A percentile compares a stretch with the other conserved stretches of the same genome.
phyloP scores from a whole-genome alignment of 1,140 invertebrate species.

The Tetragonula clypearis region DNA sequence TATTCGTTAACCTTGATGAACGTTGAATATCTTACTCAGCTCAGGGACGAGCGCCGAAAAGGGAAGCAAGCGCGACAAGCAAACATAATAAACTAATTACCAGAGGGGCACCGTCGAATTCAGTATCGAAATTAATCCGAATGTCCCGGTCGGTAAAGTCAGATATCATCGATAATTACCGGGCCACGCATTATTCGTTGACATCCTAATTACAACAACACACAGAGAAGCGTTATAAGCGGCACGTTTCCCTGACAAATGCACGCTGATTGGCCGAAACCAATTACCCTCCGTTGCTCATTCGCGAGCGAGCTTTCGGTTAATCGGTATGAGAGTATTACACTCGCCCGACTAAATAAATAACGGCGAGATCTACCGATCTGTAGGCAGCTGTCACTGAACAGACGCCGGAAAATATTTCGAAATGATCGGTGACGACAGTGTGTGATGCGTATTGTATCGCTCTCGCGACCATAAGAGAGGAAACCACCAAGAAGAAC shows the following conservation, averaged over 20 bases:
- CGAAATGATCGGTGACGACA: neutral
- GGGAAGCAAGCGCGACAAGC: conserved; percentile 25
- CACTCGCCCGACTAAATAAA: neutral
- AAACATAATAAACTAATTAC: conserved; percentile 58
- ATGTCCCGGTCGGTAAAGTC: conserved; percentile 35
- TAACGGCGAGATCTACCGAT: conserved; percentile 19
- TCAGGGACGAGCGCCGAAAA: neutral
- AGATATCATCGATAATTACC: conserved; percentile 60
- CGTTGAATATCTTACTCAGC: conserved; percentile 32
- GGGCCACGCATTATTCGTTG: conserved; percentile 57
- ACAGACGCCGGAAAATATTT: neutral
- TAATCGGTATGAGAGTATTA: conserved; percentile 8
- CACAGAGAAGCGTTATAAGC: conserved; percentile 43
- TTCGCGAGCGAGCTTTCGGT: neutral
- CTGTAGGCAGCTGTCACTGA: neutral
- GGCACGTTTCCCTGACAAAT: conserved; percentile 33
- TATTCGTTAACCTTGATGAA: conserved; percentile 38
- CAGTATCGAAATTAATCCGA: conserved; percentile 54
- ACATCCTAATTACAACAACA: conserved; percentile 53
- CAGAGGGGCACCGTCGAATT: conserved; percentile 38
- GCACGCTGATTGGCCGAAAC: conserved; percentile 44
- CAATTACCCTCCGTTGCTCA: conserved; percentile 36
- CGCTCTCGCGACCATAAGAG: neutral
- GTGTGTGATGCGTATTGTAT: neutral
- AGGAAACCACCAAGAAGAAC: neutral